These are phyloP conservation scores for Erythrolamprus reginae DNA, from an alignment of 2,113 vertebrate genomes.

Conservation along the genomic window DNA sequence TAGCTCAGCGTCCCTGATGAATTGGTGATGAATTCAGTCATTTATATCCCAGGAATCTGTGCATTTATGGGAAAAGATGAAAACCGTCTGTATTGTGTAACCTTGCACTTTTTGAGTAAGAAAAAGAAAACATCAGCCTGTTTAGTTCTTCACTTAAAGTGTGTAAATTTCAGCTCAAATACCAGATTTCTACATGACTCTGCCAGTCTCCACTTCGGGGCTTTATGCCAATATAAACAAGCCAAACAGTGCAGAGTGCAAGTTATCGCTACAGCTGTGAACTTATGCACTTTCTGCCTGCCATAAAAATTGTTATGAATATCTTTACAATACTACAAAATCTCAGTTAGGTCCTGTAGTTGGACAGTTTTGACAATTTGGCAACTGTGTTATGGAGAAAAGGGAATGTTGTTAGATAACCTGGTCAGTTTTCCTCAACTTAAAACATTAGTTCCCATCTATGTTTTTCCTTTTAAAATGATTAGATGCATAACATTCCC, in stretches of 20 bases:
- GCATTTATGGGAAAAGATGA: constrained; percentile 87
- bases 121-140: constrained; percentile 91
- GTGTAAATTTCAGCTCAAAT: constrained; percentile 88
- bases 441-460: constrained; percentile 52
- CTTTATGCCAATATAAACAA: constrained; percentile 87
- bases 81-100: constrained; percentile 92
- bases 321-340: constrained; percentile 76
- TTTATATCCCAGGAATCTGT: constrained; percentile 93
- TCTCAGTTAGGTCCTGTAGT: constrained; percentile 70
- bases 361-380: constrained; percentile 75
- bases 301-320: constrained; percentile 81
- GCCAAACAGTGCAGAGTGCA: constrained; percentile 74
- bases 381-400: constrained; percentile 68
- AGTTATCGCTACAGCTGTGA: constrained; percentile 80
- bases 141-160: constrained; percentile 90
- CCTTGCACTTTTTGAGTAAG: constrained; percentile 88
- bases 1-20: constrained; percentile 97
- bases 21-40: constrained; percentile 99
- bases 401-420: constrained; percentile 70
- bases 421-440: constrained; percentile 51
- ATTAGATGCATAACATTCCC: constrained; percentile 42
- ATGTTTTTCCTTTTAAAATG: not conserved
- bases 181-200: constrained; percentile 79
- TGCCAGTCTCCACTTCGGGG: constrained; percentile 71
- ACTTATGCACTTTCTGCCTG: constrained; percentile 73